Percentiles rank a stretch among this genome's conserved stretches.
phyloP scores from a whole-genome alignment of 2,797 vertebrate species.

The Sebastes paucispinis region DNA sequence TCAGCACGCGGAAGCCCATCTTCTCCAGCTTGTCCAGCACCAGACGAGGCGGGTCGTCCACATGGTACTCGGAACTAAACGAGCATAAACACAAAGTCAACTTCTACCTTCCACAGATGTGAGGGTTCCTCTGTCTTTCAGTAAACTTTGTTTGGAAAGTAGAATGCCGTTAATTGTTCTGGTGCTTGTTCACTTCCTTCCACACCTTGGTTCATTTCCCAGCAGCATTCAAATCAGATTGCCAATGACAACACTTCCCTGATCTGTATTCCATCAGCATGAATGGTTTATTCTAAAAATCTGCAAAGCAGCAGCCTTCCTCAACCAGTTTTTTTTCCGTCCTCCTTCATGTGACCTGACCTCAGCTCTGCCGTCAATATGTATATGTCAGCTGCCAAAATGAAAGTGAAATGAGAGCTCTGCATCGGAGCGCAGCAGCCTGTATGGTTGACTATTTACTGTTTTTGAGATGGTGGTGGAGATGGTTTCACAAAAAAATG shows the following conservation, averaged over 20 bases:
- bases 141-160: slow-evolving; percentile 56
- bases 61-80: slow-evolving; percentile 91
- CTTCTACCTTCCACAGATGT: slow-evolving; percentile 56
- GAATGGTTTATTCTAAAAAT: slow-evolving; percentile 59
- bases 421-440: neutral
- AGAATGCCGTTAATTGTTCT: slow-evolving; percentile 67
- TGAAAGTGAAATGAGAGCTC: slow-evolving; percentile 25
- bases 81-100: slow-evolving; percentile 62
- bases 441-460: neutral
- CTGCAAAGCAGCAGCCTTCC: slow-evolving; percentile 57
- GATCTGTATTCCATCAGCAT: slow-evolving; percentile 71
- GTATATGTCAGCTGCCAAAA: slow-evolving; percentile 34
- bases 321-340: neutral
- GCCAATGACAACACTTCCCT: slow-evolving; percentile 73
- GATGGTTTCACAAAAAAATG: neutral
- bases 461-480: neutral
- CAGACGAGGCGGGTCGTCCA: slow-evolving; percentile 89
- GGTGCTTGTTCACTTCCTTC: slow-evolving; percentile 73
- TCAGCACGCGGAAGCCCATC: slow-evolving; percentile 88
- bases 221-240: slow-evolving; percentile 68
- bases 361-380: slow-evolving; percentile 57
- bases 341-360: slow-evolving; percentile 28
- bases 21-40: slow-evolving; percentile 95
- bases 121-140: slow-evolving; percentile 44
- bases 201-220: slow-evolving; percentile 76